Evolutionary conservation across 2,113 vertebrate genomes (phyloP).

Genomic region (Dascyllus trimaculatus): DNA sequence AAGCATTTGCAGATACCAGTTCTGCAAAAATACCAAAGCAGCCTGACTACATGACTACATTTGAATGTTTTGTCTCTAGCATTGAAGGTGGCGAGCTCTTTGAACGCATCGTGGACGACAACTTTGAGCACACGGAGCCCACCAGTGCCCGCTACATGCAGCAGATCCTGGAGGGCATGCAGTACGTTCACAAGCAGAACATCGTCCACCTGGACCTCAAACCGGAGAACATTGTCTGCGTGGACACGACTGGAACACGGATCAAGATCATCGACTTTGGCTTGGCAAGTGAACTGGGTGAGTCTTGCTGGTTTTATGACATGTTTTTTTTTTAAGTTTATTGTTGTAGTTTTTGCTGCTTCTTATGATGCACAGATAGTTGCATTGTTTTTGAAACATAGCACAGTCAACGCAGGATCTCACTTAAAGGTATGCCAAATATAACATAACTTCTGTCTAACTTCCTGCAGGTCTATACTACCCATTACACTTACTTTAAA

Average conservation of each 20-base stretch:
- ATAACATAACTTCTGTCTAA: slow-evolving; percentile 30
- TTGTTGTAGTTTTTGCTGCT: too few relatives aligned
- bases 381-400: background rate
- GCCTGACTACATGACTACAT: too few relatives aligned
- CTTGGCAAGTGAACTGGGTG: slow-evolving; percentile 87
- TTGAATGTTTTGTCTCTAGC: slow-evolving; percentile 63
- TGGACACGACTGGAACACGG: slow-evolving; percentile 81
- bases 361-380: too few relatives aligned
- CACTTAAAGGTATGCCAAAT: background rate
- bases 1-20: too few relatives aligned
- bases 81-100: slow-evolving; percentile 91
- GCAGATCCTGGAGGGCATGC: slow-evolving; percentile 90
- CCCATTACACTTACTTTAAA: slow-evolving; percentile 9
- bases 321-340: too few relatives aligned
- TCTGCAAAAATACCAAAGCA: too few relatives aligned
- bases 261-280: slow-evolving; percentile 93
- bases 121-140: slow-evolving; percentile 91
- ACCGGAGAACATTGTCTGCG: slow-evolving; percentile 91
- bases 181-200: slow-evolving; percentile 87
- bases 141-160: slow-evolving; percentile 87
- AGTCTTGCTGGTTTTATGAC: slow-evolving; percentile 38
- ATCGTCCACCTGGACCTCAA: slow-evolving; percentile 91
- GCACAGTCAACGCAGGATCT: background rate
- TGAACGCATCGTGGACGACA: slow-evolving; percentile 87
- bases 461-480: slow-evolving; percentile 6